Evolutionary conservation across 92 coral and sea anemone species (phyloP).

Genomic region (Siderastrea siderea): DNA sequence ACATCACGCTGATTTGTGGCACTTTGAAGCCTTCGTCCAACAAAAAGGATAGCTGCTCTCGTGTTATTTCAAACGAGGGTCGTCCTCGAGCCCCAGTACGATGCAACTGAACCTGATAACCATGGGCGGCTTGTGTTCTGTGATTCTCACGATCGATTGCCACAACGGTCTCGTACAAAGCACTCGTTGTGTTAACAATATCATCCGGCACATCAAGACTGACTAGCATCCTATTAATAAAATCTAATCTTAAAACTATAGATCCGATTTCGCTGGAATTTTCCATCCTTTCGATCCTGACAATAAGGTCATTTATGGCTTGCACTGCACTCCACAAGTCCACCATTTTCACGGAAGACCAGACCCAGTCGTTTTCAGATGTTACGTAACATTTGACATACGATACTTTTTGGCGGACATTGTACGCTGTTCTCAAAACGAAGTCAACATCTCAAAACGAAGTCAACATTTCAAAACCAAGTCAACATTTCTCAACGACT

Average conservation of each 20-base stretch:
- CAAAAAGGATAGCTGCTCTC: constrained; percentile 64
- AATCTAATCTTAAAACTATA: constrained; percentile 47
- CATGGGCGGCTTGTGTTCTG: constrained; percentile 3
- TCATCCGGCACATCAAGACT: constrained; percentile 59
- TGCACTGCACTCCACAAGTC: constrained; percentile 15
- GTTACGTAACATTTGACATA: no score
- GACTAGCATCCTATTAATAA: constrained; percentile 65
- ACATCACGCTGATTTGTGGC: constrained; percentile 42
- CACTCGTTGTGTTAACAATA: constrained; percentile 50
- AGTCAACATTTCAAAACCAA: no score
- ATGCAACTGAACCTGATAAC: constrained; percentile 43
- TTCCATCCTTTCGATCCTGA: constrained; percentile 32
- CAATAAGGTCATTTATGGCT: constrained; percentile 36
- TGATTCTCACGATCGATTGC: constrained; percentile 1
- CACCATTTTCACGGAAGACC: background rate
- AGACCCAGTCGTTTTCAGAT: background rate
- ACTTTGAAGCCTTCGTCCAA: constrained; percentile 75
- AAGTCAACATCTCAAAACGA: no score
- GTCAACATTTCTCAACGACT: no score
- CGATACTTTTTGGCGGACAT: no score
- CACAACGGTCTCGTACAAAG: constrained; percentile 36
- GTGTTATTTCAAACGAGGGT: constrained; percentile 67
- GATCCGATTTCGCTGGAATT: constrained; percentile 27
- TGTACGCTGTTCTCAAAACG: no score
- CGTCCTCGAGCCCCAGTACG: constrained; percentile 67